Percentiles rank a stretch among this genome's conserved stretches.
Evolutionary conservation across 1,140 invertebrate genomes (phyloP).

Genomic region (Bathynomus jamesi): DNA sequence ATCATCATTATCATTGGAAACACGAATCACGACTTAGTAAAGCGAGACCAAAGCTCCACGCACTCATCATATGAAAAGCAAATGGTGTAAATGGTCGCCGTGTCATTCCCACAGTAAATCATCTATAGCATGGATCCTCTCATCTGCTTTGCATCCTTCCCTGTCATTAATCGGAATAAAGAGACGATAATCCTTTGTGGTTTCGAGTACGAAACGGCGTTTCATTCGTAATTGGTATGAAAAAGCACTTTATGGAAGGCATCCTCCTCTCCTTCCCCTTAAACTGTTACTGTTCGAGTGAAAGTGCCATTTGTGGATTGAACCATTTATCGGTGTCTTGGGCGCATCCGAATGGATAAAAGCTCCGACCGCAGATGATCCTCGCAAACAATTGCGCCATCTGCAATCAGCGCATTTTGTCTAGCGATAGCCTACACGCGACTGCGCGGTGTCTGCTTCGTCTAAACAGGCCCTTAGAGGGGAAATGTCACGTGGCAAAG

Average conservation of each 20-base stretch:
- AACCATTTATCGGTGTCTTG: background rate
- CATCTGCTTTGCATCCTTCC: too few relatives aligned
- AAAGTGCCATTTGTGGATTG: background rate
- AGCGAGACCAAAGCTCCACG: background rate
- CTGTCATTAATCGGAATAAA: too few relatives aligned
- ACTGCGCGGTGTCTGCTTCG: background rate
- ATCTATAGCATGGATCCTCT: background rate
- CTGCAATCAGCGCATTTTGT: background rate
- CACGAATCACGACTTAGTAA: background rate
- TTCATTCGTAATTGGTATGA: background rate
- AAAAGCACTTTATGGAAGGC: background rate
- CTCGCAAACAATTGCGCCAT: background rate
- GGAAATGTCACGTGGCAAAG: background rate
- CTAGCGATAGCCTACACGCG: background rate
- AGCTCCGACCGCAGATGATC: background rate
- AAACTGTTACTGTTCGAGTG: background rate
- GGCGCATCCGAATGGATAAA: background rate
- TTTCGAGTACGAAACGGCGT: background rate
- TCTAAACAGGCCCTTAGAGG: background rate
- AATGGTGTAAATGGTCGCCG: background rate
- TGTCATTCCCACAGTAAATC: background rate
- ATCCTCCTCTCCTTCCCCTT: background rate
- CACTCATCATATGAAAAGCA: background rate
- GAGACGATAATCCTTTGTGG: background rate
- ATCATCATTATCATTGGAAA: background rate